Base-by-base conservation (phyloP, 2,888 invertebrate species). In the Ormyrus labotus region DNA sequence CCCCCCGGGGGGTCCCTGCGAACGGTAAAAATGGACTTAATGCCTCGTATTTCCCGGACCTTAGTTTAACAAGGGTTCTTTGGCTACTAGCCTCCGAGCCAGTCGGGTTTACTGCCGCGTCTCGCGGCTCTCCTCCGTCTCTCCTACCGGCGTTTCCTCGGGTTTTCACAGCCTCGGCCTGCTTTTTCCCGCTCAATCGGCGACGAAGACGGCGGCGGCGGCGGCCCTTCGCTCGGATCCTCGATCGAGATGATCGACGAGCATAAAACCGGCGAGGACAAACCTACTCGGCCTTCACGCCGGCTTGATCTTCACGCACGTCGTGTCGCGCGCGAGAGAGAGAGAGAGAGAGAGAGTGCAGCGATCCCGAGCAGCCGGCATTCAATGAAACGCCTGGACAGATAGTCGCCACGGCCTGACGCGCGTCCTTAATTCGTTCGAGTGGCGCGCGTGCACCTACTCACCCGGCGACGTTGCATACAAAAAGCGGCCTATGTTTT, bases 261-360 rank as follows among this genome's bases (percentile, higher is more conserved):
- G 61, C 75, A 57, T 69, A 50, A 70, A 69, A n/a, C n/a, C 19
- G 51, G 7, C 72, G 57, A 67, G 75, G 67, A n/a, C 67, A 34
- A 50, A 50, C n/a, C 51, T 45, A 19, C 6, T 34, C 47, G n/a
- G 13, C 61, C 70, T 67, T 67, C 65, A 67, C 60, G 75, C 75
- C 11, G 9, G 11, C 34, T 67, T 67, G 48, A 34, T 50, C 48
- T 68, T 48, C 7, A 9, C 34, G 34, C 34, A 34, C 34, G 34
- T 34, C 34, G 34, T 34, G 34, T 34, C 34, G 34, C 34, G 34
- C 34, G 34, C 34, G 34, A 3, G 34, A 2, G 34, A 0, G 34
- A 34, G 34, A 2, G 34, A 0, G 34, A 34, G 34, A 34, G 34
- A 34, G 34, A 34, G 34, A 34, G 34, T 34, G 34, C 34, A 34